A percentile compares a stretch with the other conserved stretches of the same genome.
Evolutionary conservation across 2,113 vertebrate species (phyloP).

Genomic region (Excalfactoria chinensis): DNA sequence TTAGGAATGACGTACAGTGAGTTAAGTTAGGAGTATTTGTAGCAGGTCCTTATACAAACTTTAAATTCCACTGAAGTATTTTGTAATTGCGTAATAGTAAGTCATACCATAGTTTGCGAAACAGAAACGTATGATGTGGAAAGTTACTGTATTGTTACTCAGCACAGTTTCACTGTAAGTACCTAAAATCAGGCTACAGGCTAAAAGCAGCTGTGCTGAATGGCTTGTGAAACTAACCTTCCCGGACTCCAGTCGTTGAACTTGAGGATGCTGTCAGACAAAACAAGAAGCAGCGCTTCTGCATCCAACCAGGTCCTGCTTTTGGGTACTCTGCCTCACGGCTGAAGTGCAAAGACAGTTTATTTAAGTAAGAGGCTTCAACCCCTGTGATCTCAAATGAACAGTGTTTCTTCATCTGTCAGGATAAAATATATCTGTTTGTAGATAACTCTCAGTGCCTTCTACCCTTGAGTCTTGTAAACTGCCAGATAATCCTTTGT

Average conservation of each 20-base stretch:
- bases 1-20: neutral
- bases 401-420: slow-evolving; percentile 40
- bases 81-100: neutral
- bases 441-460: neutral
- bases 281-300: neutral
- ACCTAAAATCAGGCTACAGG: neutral
- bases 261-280: neutral
- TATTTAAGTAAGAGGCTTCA: slow-evolving; percentile 14
- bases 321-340: neutral
- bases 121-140: neutral
- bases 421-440: slow-evolving; percentile 46
- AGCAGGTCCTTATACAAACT: neutral
- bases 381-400: slow-evolving; percentile 22
- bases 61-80: neutral
- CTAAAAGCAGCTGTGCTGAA: neutral
- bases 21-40: neutral
- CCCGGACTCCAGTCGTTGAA: fast-evolving
- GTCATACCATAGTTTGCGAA: neutral
- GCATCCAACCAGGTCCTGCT: neutral
- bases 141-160: neutral
- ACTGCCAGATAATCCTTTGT: slow-evolving; percentile 25
- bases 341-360: neutral
- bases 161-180: neutral
- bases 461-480: slow-evolving; percentile 35
- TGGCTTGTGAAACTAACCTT: neutral